Base-by-base conservation (phyloP, 2,113 vertebrate genomes). In the Oriolus oriolus region DNA sequence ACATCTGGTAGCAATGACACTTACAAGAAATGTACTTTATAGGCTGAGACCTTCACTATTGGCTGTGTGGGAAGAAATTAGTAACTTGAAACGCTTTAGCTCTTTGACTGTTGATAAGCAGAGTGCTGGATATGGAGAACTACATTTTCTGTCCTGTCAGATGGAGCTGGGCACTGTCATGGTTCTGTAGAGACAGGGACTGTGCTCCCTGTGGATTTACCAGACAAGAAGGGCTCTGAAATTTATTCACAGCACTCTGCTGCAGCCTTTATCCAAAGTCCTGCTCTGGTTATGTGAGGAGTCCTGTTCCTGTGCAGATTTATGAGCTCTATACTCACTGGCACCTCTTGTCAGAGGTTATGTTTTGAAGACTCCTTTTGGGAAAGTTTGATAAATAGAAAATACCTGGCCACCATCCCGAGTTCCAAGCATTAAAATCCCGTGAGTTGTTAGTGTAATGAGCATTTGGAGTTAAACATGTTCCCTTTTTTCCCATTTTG, bases 1-100 rank as follows among this genome's bases (percentile, higher is more conserved):
- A 47, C 1, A 0, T 37, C 37, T 84, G 45, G 37, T 47, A 56
- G 31, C 28, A 49, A 2, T 53, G 68, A 11, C 0, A 0, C 28
- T 63, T 20, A 35, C 15, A 80, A 74, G 65, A 63, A 81, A 70
- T n/a, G 28, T 28, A 8, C 33, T 73, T 77, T 31, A 24, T 39
- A 64, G 28, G 39, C 26, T 71, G 71, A 35, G 35, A 47, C 37
- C 27, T 82, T 69, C 20, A 16, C 50, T 86, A 0, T 37, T 68
- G 57, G 3, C 24, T n/a, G 8, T 41, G 6, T 44, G 54, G 37
- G 61, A 92, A 68, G 28, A 71, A 90, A 68, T 59, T 4, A 30
- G 20, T 14, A 68, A 71, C 16, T 85, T 52, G 20, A 80, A 90
- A 66, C 33, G 17, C 2, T 2, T 71, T 47, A 45, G 3, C 9